Base-by-base conservation (phyloP, 2,797 vertebrate genomes). In the Trichosurus vulpecula region DNA sequence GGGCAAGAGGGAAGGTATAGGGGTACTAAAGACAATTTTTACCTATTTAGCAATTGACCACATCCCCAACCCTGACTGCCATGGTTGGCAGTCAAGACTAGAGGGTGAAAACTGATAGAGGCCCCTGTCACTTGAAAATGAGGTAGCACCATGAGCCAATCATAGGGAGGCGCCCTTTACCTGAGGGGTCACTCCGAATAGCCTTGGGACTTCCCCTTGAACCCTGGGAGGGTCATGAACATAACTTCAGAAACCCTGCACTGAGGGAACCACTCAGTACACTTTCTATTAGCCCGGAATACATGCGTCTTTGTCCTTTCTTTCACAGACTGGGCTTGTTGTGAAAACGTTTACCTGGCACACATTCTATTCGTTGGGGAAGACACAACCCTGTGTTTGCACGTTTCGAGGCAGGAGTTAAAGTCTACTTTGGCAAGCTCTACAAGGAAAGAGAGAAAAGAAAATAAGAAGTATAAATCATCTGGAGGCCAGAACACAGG, bases 401-500 rank as follows among this genome's bases (percentile, higher is more conserved):
- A 96, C 30, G 95, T 95, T 96, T 97, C 90, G 96, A 97, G 97
- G 95, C 97, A 97, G 91, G 91, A 96, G 92, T 92, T 97, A 95
- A 97, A 97, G 96, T 98, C 97, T 96, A 93, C 96, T 97, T 98
- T 98, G 97, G 97, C 97, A 98, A 97, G 95, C 87, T 16, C 93
- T 90, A 98, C 96, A 95, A 97, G 98, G 98, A 98, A 97, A 97
- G 96, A 97, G 89, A 96, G 97, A 97, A 98, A 98, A 97, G 97
- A 98, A 98, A 97, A 98, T 95, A 98, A 97, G 94, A 97, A 95
- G 81, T 92, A 94, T 97, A 98, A 98, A 98, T 98, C 98, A 98
- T 97, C 97, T 96, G 96, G 94, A 97, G 98, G 98, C 98, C 98
- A 98, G 95, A 97, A 97, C 94, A 92, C 93, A 96, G 98, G 97